Percentiles rank a stretch among this genome's conserved stretches.
phyloP scores from a whole-genome alignment of 2,888 invertebrate species.

The Microctonus brassicae region DNA sequence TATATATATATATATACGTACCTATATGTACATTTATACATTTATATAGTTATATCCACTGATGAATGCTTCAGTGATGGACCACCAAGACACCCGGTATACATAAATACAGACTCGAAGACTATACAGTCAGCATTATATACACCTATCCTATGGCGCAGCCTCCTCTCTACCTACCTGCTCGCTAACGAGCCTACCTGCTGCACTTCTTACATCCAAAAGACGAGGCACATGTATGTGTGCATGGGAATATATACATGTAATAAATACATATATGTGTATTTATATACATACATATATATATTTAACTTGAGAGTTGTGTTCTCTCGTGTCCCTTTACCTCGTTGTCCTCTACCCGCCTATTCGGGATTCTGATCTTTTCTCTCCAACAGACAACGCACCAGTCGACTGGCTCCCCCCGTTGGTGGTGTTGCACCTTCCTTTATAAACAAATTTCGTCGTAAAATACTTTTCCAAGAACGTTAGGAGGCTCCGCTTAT shows the following conservation, averaged over 20 bases:
- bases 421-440: constrained; percentile 52
- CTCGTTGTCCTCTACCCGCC: constrained; percentile 28
- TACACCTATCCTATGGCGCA: constrained; percentile 43
- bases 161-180: constrained; percentile 62
- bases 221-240: constrained; percentile 47
- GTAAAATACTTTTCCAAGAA: constrained; percentile 60
- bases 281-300: too few species aligned
- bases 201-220: constrained; percentile 66
- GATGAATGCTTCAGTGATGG: not conserved
- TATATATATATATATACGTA: not conserved
- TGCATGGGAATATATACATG: not conserved
- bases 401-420: constrained; percentile 31
- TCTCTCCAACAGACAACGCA: constrained; percentile 30
- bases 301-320: constrained; percentile 26
- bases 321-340: constrained; percentile 42
- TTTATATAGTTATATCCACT: not conserved
- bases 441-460: constrained; percentile 62
- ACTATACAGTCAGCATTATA: constrained; percentile 56
- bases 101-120: constrained; percentile 56
- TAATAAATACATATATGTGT: too few species aligned
- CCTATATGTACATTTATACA: not conserved
- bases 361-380: constrained; percentile 9
- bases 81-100: constrained; percentile 58
- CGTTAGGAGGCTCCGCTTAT: constrained; percentile 5
- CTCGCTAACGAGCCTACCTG: constrained; percentile 68